Evolutionary conservation across 2,113 vertebrate species (phyloP).

Genomic region (Epinephelus cyanopodus): DNA sequence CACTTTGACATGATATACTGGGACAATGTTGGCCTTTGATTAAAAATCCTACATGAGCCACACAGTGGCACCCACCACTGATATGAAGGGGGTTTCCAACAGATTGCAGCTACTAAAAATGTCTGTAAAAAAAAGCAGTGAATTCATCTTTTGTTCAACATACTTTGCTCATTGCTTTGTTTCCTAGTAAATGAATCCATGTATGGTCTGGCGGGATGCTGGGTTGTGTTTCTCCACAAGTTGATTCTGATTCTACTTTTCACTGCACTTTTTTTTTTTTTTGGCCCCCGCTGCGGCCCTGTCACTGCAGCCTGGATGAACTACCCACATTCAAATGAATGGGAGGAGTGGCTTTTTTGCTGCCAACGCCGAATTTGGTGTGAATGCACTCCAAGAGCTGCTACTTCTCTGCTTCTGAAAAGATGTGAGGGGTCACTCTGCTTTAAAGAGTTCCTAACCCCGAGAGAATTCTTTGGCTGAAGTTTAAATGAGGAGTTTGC

Average conservation of each 20-base stretch:
- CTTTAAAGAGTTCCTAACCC: background rate
- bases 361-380: no score
- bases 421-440: slow-evolving; percentile 1
- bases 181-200: background rate
- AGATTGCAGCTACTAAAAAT: background rate
- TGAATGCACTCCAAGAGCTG: background rate
- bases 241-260: background rate
- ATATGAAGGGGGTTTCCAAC: background rate
- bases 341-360: no score
- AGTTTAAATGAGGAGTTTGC: background rate
- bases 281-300: no score
- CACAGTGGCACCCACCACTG: background rate
- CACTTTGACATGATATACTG: background rate
- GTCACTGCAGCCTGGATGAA: no score
- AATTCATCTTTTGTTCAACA: background rate
- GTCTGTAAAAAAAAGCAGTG: background rate
- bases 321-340: no score
- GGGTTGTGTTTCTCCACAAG: no score
- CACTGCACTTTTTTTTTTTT: background rate
- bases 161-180: background rate
- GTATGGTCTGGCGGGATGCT: no score
- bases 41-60: background rate
- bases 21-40: background rate
- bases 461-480: background rate
- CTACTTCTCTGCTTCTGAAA: slow-evolving; percentile 5